Conservation (phyloP, 2,113 vertebrate genomes). For the Thomomys bottae region DNA sequence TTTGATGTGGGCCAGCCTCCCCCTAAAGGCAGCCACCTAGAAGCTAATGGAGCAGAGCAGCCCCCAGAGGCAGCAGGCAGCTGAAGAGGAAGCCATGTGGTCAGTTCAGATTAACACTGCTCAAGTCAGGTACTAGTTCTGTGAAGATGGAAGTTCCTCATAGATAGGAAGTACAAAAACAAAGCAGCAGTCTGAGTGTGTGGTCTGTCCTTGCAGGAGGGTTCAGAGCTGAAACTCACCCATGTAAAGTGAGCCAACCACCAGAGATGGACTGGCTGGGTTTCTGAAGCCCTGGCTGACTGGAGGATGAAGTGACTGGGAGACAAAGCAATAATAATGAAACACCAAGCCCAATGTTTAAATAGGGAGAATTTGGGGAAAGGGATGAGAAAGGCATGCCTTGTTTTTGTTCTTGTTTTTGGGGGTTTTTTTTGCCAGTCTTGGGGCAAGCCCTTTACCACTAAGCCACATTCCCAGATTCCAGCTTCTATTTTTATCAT, state of each 20-base stretch:
- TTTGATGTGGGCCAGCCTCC: constrained; percentile 71
- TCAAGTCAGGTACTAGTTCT: rapidly evolving
- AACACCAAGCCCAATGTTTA: too few relatives aligned
- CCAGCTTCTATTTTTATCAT: too few relatives aligned
- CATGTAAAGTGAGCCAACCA: neutral
- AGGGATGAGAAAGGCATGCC: too few relatives aligned
- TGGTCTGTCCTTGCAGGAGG: neutral
- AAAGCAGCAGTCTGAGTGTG: neutral
- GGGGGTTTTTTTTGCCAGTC: too few relatives aligned
- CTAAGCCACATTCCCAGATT: too few relatives aligned
- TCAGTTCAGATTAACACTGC: neutral
- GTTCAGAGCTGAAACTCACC: constrained; percentile 10
- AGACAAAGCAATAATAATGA: rapidly evolving
- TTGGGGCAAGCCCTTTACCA: too few relatives aligned
- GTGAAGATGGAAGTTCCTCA: neutral
- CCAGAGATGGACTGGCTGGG: neutral
- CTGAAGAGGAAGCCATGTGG: neutral
- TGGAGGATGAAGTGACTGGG: neutral
- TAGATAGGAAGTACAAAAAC: neutral
- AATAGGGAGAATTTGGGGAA: too few relatives aligned
- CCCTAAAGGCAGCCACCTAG: constrained; percentile 64
- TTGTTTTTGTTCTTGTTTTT: too few relatives aligned
- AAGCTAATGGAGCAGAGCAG: constrained; percentile 77
- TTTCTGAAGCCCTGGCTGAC: neutral
- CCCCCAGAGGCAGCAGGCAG: constrained; percentile 42